These are phyloP conservation scores for Pygathrix nemaeus DNA, from an alignment of 2,113 vertebrate genomes.

Conservation along the genomic window DNA sequence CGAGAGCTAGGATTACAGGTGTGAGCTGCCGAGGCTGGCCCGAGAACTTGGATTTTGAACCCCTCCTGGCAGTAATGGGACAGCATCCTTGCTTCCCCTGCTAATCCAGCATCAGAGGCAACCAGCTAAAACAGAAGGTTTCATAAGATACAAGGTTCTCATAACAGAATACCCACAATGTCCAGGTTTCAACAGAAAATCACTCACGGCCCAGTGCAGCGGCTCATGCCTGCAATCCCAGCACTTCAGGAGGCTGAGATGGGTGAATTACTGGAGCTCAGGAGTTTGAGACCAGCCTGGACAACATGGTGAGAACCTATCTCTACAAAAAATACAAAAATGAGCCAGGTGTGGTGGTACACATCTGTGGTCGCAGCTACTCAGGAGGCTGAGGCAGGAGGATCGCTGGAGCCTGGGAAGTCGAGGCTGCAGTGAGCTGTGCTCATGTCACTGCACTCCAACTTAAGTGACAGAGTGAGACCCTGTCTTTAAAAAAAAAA, in stretches of 20 bases:
- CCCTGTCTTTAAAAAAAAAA: neutral
- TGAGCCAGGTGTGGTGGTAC: neutral
- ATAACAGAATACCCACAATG: neutral
- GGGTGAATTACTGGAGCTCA: neutral
- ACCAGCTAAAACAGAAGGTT: neutral
- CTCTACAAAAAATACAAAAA: neutral
- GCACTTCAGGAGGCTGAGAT: neutral
- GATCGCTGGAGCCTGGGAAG: neutral
- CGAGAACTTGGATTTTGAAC: neutral
- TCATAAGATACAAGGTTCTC: neutral
- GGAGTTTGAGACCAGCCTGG: neutral
- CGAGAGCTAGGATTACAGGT: neutral
- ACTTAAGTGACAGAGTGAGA: neutral
- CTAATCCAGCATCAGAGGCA: neutral
- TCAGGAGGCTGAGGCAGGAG: neutral
- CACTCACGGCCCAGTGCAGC: neutral
- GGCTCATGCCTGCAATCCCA: neutral
- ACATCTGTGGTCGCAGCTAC: neutral
- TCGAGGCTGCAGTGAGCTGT: neutral
- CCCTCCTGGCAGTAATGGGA: neutral
- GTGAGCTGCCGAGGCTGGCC: neutral
- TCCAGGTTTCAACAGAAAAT: neutral
- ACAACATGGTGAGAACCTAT: neutral
- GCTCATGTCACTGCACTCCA: neutral
- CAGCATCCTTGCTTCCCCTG: neutral